Evolutionary conservation across 2,113 vertebrate genomes (phyloP).

Genomic region (Hydrochoerus hydrochaeris): DNA sequence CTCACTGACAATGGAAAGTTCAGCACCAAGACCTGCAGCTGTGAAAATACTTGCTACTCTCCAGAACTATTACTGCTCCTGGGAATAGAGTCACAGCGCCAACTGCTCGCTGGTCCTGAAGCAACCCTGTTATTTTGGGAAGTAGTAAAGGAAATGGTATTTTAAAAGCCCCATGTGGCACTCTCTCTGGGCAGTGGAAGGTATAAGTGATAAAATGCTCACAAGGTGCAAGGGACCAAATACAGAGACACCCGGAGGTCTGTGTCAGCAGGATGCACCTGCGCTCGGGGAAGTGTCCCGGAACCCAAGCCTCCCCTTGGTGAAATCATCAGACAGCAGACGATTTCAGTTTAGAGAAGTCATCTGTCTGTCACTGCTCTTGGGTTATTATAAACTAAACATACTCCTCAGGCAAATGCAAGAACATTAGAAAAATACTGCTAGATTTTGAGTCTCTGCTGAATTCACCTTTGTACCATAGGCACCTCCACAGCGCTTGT

Average conservation of each 20-base stretch:
- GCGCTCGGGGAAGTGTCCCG: not conserved
- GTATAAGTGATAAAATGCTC: conserved; percentile 56
- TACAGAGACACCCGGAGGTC: not conserved
- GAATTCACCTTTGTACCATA: not conserved
- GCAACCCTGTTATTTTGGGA: conserved; percentile 74
- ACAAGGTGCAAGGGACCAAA: not conserved
- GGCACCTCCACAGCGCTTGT: not conserved
- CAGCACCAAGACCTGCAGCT: conserved; percentile 53
- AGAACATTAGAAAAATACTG: not conserved
- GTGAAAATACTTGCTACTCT: conserved; percentile 71
- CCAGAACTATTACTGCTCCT: conserved; percentile 58
- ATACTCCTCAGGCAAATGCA: not conserved
- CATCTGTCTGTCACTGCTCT: not conserved
- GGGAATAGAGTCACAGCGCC: conserved; percentile 57
- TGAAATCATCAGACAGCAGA: conserved; percentile 20
- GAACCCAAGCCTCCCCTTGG: not conserved
- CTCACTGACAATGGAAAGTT: conserved; percentile 65
- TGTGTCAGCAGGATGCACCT: not conserved
- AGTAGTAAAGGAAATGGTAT: conserved; percentile 64
- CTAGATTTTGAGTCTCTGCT: not conserved
- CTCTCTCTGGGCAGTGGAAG: conserved; percentile 53
- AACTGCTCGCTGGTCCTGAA: conserved; percentile 59
- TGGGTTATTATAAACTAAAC: conserved; percentile 31
- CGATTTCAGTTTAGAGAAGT: not conserved
- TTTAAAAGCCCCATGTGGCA: conserved; percentile 32